These are phyloP conservation scores for Formicarius rufipectus DNA, from an alignment of 2,113 vertebrate species.

Conservation along the genomic window DNA sequence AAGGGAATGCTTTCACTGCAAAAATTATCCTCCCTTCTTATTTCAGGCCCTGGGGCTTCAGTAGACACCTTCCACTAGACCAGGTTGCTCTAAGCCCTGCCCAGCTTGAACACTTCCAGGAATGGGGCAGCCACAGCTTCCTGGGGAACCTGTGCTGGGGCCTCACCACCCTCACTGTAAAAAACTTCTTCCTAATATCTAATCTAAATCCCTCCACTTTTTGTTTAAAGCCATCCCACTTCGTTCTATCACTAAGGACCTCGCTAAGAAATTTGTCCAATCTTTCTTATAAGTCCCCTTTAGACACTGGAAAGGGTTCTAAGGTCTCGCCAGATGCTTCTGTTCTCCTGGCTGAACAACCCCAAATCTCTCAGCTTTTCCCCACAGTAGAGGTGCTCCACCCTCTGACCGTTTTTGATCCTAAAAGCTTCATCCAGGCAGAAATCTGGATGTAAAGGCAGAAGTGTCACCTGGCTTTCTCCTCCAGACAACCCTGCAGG, in stretches of 20 bases:
- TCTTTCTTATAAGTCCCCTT: background rate
- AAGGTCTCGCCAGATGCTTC: background rate
- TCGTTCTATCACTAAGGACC: background rate
- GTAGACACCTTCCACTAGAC: background rate
- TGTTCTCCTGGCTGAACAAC: background rate
- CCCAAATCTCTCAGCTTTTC: background rate
- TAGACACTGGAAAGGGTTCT: too few species aligned
- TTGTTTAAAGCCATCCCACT: background rate
- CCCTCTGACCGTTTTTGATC: background rate
- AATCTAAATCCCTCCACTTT: background rate
- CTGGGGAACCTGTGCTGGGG: background rate
- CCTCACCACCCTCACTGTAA: accelerated
- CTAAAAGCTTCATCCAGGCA: background rate
- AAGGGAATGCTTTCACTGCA: background rate
- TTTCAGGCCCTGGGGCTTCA: background rate
- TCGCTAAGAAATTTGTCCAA: background rate
- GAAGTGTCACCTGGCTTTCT: background rate
- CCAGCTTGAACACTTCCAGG: background rate
- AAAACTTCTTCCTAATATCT: background rate
- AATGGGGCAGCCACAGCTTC: background rate
- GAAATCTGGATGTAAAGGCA: background rate
- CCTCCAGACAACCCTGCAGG: background rate
- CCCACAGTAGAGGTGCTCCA: background rate
- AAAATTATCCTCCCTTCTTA: background rate
- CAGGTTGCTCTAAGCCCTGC: accelerated